Evolutionary conservation across 2,797 vertebrate genomes (phyloP), one percentile per base, ranked within the genome.

Genomic region (Furcifer pardalis): DNA sequence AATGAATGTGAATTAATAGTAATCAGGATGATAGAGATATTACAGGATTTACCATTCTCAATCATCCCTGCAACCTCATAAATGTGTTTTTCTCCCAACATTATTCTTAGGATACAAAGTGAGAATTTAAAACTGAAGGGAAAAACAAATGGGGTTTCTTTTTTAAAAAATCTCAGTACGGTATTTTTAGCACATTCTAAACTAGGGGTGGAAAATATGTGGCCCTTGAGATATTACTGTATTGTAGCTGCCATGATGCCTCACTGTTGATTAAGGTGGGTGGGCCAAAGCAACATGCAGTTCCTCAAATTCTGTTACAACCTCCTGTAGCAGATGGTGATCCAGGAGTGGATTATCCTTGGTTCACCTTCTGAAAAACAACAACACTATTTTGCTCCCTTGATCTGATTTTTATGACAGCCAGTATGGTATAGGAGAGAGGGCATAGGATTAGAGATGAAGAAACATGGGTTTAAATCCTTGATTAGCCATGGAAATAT

Each of bases 101-200:
- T 12, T 49, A n/a, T 12, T 49, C 46, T 49, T 12, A 49, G 46
- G 46, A 49, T 49, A 5, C 46, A 8, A 49, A 49, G 46, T 49
- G 6, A 49, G 46, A 49, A 49, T 12, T 49, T n/a, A n/a, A n/a
- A n/a, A n/a, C n/a, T n/a, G n/a, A 62, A 23, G 30, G 73, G 32
- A 9, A 71, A 78, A 23, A 60, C 25, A 75, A 66, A 81, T 52
- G 15, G 35, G 23, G 52, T 85, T 73, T 79, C 62, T 75, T n/a
- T n/a, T n/a, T n/a, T n/a, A n/a, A n/a, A n/a, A n/a, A n/a, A n/a
- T n/a, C n/a, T n/a, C n/a, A n/a, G n/a, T n/a, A n/a, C n/a, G n/a
- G n/a, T n/a, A n/a, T n/a, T n/a, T 49, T 49, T 49, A 49, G 46
- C 7, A 49, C 46, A 40, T 37, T 69, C n/a, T 40, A 19, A 69